Evolutionary conservation across 1,140 invertebrate genomes (phyloP).

Genomic region (Tetramorium parvispinum): DNA sequence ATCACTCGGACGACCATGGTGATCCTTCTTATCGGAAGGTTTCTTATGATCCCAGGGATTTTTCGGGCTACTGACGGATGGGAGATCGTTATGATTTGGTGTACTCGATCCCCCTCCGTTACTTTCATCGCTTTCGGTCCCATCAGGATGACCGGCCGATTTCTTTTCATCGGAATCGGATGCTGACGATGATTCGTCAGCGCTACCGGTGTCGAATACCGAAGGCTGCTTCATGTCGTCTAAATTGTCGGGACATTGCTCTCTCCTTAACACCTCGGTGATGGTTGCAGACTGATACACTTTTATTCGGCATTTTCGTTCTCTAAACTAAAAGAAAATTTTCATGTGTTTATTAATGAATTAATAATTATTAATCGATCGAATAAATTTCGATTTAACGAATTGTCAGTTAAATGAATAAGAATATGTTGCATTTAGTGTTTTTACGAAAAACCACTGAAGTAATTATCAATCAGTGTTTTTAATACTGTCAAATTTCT

Average conservation of each 20-base stretch:
- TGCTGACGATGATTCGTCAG: too few relatives aligned
- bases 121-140: neutral
- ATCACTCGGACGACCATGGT: neutral
- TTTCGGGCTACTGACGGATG: neutral
- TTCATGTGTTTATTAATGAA: neutral
- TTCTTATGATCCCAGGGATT: neutral
- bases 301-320: conserved; percentile 81
- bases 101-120: neutral
- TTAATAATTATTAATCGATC: neutral
- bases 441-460: neutral
- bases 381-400: neutral
- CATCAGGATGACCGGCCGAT: conserved; percentile 7
- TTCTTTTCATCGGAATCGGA: neutral
- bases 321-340: conserved; percentile 80
- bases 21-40: neutral
- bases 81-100: neutral
- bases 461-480: neutral
- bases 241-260: conserved; percentile 78
- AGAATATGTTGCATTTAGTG: neutral
- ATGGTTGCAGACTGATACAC: conserved; percentile 79
- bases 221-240: conserved; percentile 74
- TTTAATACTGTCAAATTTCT: neutral
- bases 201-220: conserved; percentile 56
- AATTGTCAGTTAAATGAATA: neutral
- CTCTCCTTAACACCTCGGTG: conserved; percentile 76